Percentiles rank a stretch among this genome's conserved stretches.
Evolutionary conservation across 1,140 invertebrate species (phyloP).

Genomic region (Sogatella furcifera): DNA sequence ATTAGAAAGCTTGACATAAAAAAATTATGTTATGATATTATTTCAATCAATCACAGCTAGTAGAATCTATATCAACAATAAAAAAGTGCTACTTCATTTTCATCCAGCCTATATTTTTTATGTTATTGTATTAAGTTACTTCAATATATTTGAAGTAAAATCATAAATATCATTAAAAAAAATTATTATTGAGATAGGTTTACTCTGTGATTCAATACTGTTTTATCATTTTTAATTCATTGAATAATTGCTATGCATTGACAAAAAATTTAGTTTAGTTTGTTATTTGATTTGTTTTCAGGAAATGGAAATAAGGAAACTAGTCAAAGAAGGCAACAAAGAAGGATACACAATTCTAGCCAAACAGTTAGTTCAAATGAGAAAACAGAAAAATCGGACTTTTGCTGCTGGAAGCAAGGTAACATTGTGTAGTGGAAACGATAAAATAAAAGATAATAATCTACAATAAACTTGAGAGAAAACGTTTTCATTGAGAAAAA

Average conservation of each 20-base stretch:
- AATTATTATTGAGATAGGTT: too few relatives aligned
- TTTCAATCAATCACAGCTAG: too few relatives aligned
- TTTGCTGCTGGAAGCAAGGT: constrained; percentile 65
- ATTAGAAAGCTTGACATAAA: too few relatives aligned
- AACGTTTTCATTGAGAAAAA: too few relatives aligned
- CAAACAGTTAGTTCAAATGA: constrained; percentile 70
- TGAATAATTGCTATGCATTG: neutral
- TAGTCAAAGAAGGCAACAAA: constrained; percentile 76
- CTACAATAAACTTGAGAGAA: too few relatives aligned
- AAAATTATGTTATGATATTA: too few relatives aligned
- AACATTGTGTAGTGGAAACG: constrained; percentile 16
- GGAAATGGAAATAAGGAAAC: constrained; percentile 82
- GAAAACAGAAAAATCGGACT: constrained; percentile 78
- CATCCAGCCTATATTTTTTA: too few relatives aligned
- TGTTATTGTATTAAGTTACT: constrained; percentile 11
- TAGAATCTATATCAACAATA: too few relatives aligned
- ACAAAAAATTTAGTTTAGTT: neutral
- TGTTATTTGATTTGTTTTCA: constrained; percentile 31
- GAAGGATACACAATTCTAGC: constrained; percentile 73
- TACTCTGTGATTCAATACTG: neutral
- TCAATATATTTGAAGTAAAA: too few relatives aligned
- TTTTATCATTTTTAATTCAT: neutral
- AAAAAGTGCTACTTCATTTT: too few relatives aligned
- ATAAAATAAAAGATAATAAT: neutral
- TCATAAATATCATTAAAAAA: too few relatives aligned